phyloP scores from a whole-genome alignment of 2,888 invertebrate species.

The Reticulitermes lucifugus region DNA sequence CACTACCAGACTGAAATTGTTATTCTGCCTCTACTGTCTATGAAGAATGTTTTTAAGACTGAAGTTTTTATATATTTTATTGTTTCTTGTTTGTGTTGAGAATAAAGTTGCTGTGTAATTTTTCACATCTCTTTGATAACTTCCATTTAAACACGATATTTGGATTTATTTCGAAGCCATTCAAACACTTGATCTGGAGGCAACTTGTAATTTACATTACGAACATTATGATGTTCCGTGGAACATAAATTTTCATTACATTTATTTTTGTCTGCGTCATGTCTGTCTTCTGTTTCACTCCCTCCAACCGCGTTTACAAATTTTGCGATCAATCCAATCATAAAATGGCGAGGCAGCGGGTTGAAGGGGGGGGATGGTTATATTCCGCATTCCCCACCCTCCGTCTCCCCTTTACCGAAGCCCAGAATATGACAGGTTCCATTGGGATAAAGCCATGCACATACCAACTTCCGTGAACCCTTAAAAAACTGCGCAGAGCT shows the following conservation, averaged over 20 bases:
- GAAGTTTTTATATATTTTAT: too few species aligned
- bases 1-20: too few species aligned
- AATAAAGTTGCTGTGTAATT: too few species aligned
- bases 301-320: not conserved
- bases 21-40: too few species aligned
- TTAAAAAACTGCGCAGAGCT: not conserved
- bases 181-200: not conserved
- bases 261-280: not conserved
- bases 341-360: not conserved
- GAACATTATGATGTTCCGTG: not conserved
- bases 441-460: not conserved
- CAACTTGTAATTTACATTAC: not conserved
- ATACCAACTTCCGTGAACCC: not conserved
- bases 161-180: not conserved
- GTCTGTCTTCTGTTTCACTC: not conserved
- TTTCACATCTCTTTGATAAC: not conserved
- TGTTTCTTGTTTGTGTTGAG: too few species aligned
- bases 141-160: not conserved
- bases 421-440: not conserved
- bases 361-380: not conserved
- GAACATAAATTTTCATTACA: slow-evolving; percentile 13
- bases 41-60: too few species aligned
- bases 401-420: not conserved
- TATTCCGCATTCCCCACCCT: not conserved
- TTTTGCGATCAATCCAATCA: slow-evolving; percentile 13